phyloP scores from a whole-genome alignment of 1,140 invertebrate species.

The Halesus radiatus region DNA sequence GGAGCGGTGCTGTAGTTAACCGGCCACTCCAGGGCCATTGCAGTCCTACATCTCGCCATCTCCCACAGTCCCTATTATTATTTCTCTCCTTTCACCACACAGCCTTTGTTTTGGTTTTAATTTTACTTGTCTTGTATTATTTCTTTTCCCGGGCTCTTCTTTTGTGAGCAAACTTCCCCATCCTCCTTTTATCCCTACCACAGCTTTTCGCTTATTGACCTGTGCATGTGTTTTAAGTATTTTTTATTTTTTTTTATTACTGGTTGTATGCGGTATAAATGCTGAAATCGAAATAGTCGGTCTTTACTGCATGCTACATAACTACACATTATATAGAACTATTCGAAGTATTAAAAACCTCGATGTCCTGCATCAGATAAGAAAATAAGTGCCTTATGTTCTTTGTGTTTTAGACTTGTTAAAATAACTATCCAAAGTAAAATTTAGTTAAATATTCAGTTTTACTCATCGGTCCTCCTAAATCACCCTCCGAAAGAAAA shows the following conservation, averaged over 20 bases:
- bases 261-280: too few relatives aligned
- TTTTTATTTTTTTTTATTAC: neutral
- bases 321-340: too few relatives aligned
- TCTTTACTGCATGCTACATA: too few relatives aligned
- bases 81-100: slow-evolving; percentile 46
- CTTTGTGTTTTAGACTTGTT: too few relatives aligned
- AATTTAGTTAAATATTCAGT: too few relatives aligned
- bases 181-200: neutral
- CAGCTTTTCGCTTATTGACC: neutral
- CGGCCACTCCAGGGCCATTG: slow-evolving; percentile 24
- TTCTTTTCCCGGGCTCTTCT: slow-evolving; percentile 45
- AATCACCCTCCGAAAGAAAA: too few relatives aligned
- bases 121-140: slow-evolving; percentile 53
- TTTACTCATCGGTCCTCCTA: too few relatives aligned
- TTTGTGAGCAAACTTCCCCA: slow-evolving; percentile 29
- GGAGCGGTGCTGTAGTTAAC: slow-evolving; percentile 18
- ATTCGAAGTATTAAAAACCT: too few relatives aligned
- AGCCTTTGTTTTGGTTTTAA: slow-evolving; percentile 56
- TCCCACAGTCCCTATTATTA: slow-evolving; percentile 45
- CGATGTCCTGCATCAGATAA: too few relatives aligned
- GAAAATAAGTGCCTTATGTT: too few relatives aligned
- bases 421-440: too few relatives aligned
- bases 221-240: neutral
- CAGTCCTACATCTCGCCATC: slow-evolving; percentile 7
- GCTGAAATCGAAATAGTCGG: too few relatives aligned